Conservation (phyloP, 2,797 vertebrate genomes). For the Silurus aristotelis region DNA sequence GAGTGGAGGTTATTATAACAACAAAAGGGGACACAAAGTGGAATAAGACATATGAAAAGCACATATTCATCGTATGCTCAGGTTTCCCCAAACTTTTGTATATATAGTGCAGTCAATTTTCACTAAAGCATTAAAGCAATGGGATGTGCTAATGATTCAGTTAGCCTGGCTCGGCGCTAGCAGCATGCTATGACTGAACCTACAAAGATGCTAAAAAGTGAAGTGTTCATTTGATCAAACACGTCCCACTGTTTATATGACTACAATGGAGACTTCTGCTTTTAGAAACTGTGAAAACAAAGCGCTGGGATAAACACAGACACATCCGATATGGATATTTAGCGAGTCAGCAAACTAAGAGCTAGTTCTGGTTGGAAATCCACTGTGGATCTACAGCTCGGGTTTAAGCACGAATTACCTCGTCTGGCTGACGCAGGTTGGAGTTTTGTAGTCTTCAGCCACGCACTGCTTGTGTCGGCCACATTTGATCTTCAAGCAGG, state of each 20-base stretch:
- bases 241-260: not conserved
- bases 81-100: too few relatives aligned
- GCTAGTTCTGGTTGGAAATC: not conserved
- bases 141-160: not conserved
- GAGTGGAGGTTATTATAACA: too few relatives aligned
- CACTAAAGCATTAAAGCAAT: not conserved
- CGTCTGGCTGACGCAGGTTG: slow-evolving; percentile 90
- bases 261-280: not conserved
- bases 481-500: slow-evolving; percentile 95
- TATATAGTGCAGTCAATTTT: not conserved
- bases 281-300: slow-evolving; percentile 1
- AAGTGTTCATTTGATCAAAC: not conserved
- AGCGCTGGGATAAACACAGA: not conserved
- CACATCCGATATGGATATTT: not conserved
- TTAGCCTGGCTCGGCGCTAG: not conserved
- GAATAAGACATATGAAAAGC: too few relatives aligned
- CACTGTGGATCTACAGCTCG: not conserved
- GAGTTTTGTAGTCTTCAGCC: slow-evolving; percentile 86
- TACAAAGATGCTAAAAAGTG: not conserved
- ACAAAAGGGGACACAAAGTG: too few relatives aligned
- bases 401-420: slow-evolving; percentile 74
- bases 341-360: not conserved
- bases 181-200: not conserved
- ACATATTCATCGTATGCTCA: too few relatives aligned
- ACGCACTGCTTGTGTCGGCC: slow-evolving; percentile 93